Evolutionary conservation across 2,888 invertebrate genomes (phyloP).

Genomic region (Eueremaeus valkanovi): DNA sequence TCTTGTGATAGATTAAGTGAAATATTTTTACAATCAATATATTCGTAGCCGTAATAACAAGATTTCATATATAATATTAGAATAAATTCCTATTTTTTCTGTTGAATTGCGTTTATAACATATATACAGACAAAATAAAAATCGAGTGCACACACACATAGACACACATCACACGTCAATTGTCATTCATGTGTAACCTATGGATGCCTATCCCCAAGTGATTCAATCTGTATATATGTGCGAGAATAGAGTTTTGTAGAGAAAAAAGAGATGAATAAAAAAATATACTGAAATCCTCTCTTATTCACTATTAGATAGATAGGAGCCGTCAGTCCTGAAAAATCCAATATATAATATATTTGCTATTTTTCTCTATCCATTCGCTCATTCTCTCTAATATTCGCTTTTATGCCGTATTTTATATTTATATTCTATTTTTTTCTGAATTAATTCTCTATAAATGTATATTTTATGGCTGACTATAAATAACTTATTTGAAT

Average conservation of each 20-base stretch:
- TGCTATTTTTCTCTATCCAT: background rate
- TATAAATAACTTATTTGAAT: no score
- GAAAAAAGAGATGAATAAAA: background rate
- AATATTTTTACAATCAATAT: no score
- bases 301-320: background rate
- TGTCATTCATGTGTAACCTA: constrained; percentile 26
- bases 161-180: constrained; percentile 12
- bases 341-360: background rate
- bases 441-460: no score
- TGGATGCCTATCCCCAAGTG: constrained; percentile 28
- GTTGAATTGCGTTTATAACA: background rate
- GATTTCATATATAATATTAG: background rate
- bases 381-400: background rate
- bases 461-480: no score
- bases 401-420: background rate
- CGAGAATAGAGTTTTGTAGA: background rate
- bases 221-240: background rate
- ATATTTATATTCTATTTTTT: background rate
- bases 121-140: background rate
- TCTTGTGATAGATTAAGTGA: no score
- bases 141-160: background rate
- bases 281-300: background rate
- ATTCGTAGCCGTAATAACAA: background rate
- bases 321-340: background rate
- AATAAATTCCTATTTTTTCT: no score